phyloP scores from a whole-genome alignment of 1,140 invertebrate genomes.

The Zaprionus vittiger region DNA sequence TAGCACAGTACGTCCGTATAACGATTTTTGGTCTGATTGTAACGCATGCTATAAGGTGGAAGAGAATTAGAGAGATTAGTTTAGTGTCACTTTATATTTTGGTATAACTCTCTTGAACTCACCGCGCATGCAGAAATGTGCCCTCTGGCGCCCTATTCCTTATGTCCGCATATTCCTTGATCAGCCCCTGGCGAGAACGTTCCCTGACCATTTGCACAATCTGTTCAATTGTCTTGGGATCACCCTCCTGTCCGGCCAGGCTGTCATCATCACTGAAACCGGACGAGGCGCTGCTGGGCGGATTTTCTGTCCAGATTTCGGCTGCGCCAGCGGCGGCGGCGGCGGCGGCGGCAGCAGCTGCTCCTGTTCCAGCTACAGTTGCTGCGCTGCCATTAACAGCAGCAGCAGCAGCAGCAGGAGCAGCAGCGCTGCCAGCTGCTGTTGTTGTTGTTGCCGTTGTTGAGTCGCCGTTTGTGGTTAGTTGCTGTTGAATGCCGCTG shows the following conservation, averaged over 20 bases:
- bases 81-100: no score
- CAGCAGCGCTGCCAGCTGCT: conserved; percentile 59
- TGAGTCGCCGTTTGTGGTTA: conserved; percentile 15
- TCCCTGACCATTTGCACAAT: conserved; percentile 91
- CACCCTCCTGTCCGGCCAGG: conserved; percentile 89
- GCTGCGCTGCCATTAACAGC: conserved; percentile 56
- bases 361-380: conserved; percentile 55
- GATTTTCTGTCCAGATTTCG: conserved; percentile 88
- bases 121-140: conserved; percentile 90
- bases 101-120: not conserved
- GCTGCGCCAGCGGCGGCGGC: conserved; percentile 57
- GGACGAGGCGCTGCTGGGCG: conserved; percentile 91
- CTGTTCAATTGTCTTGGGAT: conserved; percentile 88
- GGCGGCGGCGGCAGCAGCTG: conserved; percentile 10
- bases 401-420: not conserved
- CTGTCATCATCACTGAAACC: conserved; percentile 95
- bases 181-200: conserved; percentile 91
- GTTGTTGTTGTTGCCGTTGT: conserved; percentile 26
- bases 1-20: conserved; percentile 98
- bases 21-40: conserved; percentile 96
- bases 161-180: conserved; percentile 94
- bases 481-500: conserved; percentile 28
- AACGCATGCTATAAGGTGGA: conserved; percentile 87
- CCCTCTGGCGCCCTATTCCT: conserved; percentile 92
- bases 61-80: not conserved